Conservation (phyloP, 2,888 invertebrate species). For the Heliconius cydno region DNA sequence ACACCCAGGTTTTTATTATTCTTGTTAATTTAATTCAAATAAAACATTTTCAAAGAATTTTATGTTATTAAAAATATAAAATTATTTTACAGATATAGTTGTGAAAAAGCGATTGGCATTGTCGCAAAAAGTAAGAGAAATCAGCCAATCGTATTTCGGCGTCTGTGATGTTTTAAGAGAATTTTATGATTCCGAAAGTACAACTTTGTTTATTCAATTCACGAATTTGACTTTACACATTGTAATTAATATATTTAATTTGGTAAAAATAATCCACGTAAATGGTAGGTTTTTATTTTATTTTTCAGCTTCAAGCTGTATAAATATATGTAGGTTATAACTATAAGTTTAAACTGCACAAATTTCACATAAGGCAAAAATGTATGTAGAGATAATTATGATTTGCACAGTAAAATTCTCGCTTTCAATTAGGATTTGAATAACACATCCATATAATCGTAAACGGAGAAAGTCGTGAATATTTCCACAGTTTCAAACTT, state of each 20-base stretch:
- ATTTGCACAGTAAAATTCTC: no score
- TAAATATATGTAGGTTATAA: no score
- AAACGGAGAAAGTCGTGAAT: no score
- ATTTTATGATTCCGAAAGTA: constrained; percentile 16
- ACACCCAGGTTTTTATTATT: constrained; percentile 8
- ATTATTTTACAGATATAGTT: constrained; percentile 13
- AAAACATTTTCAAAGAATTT: neutral
- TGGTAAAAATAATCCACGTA: neutral
- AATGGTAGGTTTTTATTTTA: neutral
- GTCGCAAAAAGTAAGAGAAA: constrained; percentile 14
- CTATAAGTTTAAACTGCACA: no score
- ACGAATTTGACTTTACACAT: neutral
- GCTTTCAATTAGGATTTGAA: no score
- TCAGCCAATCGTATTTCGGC: constrained; percentile 11
- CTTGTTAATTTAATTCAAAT: neutral
- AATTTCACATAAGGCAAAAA: no score
- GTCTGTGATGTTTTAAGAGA: constrained; percentile 12
- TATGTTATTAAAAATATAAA: no score
- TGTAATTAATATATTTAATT: neutral
- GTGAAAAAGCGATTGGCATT: neutral
- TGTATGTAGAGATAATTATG: no score
- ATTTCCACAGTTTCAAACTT: no score
- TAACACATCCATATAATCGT: no score
- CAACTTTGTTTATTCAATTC: constrained; percentile 13
- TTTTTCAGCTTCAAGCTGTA: no score